phyloP scores from a whole-genome alignment of 2,888 invertebrate genomes.

The Patella ulyssiponensis region DNA sequence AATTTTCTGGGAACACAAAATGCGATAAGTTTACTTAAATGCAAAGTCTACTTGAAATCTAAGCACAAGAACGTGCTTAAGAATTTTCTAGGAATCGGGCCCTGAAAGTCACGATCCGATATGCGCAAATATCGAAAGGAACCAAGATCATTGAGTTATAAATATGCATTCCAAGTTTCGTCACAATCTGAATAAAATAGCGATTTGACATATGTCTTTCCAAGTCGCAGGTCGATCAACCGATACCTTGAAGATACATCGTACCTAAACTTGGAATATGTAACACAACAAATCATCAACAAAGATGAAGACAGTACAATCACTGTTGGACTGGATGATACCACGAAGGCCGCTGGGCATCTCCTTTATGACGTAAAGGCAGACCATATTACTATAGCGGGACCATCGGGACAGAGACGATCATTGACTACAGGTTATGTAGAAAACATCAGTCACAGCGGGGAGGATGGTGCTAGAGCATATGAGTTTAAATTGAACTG shows the following conservation, averaged over 20 bases:
- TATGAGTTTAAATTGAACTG: background rate
- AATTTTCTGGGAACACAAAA: too few species aligned
- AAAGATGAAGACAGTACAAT: background rate
- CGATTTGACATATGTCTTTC: background rate
- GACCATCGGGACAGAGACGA: background rate
- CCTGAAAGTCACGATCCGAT: too few species aligned
- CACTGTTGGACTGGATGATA: background rate
- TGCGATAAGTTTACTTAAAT: too few species aligned
- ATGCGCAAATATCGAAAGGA: too few species aligned
- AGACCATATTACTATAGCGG: background rate
- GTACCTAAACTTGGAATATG: background rate
- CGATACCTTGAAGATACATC: background rate
- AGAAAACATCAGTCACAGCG: background rate
- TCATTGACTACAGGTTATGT: constrained; percentile 1
- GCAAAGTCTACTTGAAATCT: too few species aligned
- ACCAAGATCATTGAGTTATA: too few species aligned
- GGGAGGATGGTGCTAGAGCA: background rate
- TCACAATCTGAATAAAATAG: background rate
- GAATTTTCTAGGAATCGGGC: too few species aligned
- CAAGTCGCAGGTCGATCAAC: background rate
- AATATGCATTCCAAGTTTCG: too few species aligned
- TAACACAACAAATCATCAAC: background rate
- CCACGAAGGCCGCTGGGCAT: background rate
- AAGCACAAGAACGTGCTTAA: too few species aligned
- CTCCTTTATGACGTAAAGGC: background rate